Evolutionary conservation across 2,888 invertebrate species (phyloP).

Genomic region (Sphinx pinastri): DNA sequence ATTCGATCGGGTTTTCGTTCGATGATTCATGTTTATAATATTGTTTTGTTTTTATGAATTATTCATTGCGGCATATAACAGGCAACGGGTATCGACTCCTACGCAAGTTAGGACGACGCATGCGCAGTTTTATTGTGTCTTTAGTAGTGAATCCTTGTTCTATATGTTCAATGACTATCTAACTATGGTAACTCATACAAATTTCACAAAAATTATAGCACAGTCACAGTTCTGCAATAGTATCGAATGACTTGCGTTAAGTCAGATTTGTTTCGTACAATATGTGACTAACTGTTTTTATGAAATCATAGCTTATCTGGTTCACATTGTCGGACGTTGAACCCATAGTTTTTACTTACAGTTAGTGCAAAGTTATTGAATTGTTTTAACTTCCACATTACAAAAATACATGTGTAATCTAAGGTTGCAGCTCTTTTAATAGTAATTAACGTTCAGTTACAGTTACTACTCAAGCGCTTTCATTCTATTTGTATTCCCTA

Average conservation of each 20-base stretch:
- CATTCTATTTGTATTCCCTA: not conserved
- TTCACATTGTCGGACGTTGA: not conserved
- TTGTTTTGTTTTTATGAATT: slow-evolving; percentile 26
- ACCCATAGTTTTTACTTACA: not conserved
- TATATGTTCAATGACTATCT: slow-evolving; percentile 8
- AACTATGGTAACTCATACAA: slow-evolving; percentile 2
- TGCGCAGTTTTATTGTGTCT: slow-evolving; percentile 47
- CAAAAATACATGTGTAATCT: not conserved
- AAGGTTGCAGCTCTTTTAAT: not conserved
- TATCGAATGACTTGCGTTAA: not conserved
- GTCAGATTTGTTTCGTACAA: not conserved
- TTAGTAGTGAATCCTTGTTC: slow-evolving; percentile 42
- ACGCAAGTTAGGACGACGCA: slow-evolving; percentile 53
- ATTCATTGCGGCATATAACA: slow-evolving; percentile 35
- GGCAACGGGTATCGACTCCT: slow-evolving; percentile 47
- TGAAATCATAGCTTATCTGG: slow-evolving; percentile 7
- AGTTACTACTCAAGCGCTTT: not conserved
- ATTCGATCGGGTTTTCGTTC: slow-evolving; percentile 27
- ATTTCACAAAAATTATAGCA: slow-evolving; percentile 9
- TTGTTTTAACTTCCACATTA: not conserved
- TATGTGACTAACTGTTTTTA: slow-evolving; percentile 12
- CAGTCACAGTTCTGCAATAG: not conserved
- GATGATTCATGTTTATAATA: slow-evolving; percentile 25
- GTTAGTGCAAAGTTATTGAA: not conserved
- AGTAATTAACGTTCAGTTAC: not conserved